A percentile compares a stretch with the other conserved stretches of the same genome.
These are phyloP conservation scores for Acanthopagrus latus DNA, from an alignment of 2,797 vertebrate genomes.

Conservation along the genomic window DNA sequence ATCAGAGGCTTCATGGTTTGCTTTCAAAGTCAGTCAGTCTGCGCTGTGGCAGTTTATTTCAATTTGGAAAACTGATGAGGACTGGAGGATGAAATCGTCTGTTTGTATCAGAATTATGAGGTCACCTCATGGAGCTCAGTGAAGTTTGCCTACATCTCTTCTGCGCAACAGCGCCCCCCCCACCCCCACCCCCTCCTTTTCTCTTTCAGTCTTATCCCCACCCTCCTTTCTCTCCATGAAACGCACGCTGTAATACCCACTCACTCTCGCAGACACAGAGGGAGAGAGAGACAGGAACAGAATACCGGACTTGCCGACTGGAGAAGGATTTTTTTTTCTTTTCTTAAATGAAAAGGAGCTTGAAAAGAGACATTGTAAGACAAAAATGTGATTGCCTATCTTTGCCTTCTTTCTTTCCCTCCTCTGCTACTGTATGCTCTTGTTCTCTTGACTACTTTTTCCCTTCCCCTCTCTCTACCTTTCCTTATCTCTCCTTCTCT, in stretches of 20 bases:
- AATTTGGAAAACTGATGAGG: not conserved
- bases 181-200: slow-evolving; percentile 53
- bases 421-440: slow-evolving; percentile 46
- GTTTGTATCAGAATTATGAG: slow-evolving; percentile 13
- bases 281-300: slow-evolving; percentile 76
- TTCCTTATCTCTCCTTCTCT: slow-evolving; percentile 67
- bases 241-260: slow-evolving; percentile 87
- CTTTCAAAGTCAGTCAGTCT: not conserved
- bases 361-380: slow-evolving; percentile 78
- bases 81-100: slow-evolving; percentile 1
- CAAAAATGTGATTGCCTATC: slow-evolving; percentile 66
- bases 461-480: slow-evolving; percentile 61
- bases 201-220: slow-evolving; percentile 75
- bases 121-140: slow-evolving; percentile 11
- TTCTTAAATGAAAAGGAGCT: slow-evolving; percentile 72
- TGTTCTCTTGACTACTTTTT: slow-evolving; percentile 53
- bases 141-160: slow-evolving; percentile 17
- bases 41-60: not conserved
- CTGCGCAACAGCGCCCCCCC: not conserved
- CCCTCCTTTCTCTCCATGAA: slow-evolving; percentile 77
- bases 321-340: slow-evolving; percentile 78
- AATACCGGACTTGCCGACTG: slow-evolving; percentile 83
- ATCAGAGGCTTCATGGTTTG: not conserved
- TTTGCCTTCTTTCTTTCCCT: slow-evolving; percentile 56
- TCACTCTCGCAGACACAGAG: slow-evolving; percentile 87